Evolutionary conservation across 2,113 vertebrate species (phyloP).

Genomic region (Alligator mississippiensis): DNA sequence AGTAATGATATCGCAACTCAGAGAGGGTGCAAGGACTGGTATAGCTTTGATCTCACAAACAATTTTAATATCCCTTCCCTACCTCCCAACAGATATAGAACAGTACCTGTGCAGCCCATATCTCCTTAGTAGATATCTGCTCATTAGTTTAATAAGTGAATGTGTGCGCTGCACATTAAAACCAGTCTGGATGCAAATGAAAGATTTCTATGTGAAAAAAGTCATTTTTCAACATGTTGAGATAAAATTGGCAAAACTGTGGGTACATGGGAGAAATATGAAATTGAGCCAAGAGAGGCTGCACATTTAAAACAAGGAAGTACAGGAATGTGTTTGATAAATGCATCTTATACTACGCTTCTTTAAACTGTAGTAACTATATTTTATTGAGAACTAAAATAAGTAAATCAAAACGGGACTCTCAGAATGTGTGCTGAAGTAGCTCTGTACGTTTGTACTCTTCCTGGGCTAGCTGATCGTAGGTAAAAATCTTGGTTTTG

Average conservation of each 20-base stretch:
- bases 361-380: rapidly evolving
- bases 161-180: neutral
- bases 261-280: neutral
- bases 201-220: neutral
- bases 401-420: neutral
- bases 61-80: conserved; percentile 56
- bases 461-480: rapidly evolving
- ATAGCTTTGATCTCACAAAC: conserved; percentile 49
- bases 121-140: conserved; percentile 2
- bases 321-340: neutral
- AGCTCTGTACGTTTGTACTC: neutral
- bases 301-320: neutral
- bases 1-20: conserved; percentile 74
- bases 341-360: neutral
- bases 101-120: neutral
- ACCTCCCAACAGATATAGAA: neutral
- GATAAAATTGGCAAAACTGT: neutral
- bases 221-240: neutral
- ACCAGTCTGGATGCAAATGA: neutral
- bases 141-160: neutral
- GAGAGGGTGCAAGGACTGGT: conserved; percentile 9
- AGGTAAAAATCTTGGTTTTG: neutral
- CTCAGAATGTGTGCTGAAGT: rapidly evolving
- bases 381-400: rapidly evolving
- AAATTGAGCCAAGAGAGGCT: neutral